Base-by-base conservation (phyloP, 2,113 vertebrate genomes). In the Nymphicus hollandicus region DNA sequence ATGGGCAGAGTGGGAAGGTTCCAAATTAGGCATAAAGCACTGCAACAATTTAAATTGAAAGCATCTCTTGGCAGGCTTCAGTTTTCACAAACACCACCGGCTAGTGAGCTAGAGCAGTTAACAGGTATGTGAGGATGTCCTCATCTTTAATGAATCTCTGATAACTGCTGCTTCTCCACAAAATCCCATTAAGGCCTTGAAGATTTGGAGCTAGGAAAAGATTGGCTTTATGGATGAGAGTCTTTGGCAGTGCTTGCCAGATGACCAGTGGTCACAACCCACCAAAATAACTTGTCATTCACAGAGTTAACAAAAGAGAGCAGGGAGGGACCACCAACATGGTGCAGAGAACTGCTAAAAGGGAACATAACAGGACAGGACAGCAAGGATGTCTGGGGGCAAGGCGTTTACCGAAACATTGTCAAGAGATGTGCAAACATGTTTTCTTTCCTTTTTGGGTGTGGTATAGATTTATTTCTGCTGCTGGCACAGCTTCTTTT, bases 101-200 rank as follows among this genome's bases (percentile, higher is more conserved):
- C 77, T 49, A 55, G 81, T 44, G 74, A 93, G 70, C 76, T 94
- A 46, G 41, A 91, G 74, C 81, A 92, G 95, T 95, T 95, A 96
- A 70, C 69, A 81, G 50, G 64, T 69, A 17, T 69, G 52, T 1
- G 2, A 94, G 53, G 66, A 73, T 80, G 71, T 73, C 53, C 71
- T 86, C 53, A 35, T 95, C 85, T 70, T 88, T 86, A 94, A 92
- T 65, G 93, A 94, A 87, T 82, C 89, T 76, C 78, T 87, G 73
- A 23, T 74, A 92, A 43, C 70, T 85, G 49, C 70, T 65, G 49
- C 47, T 88, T 91, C 61, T 87, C 73, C 84, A 35, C 37, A 84
- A 92, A 73, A 65, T 44, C 86, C 95, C 93, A 81, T 92, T 92
- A 95, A 92, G 64, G 33, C n/a, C 66, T 71, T 72, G 65, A 49